phyloP scores from a whole-genome alignment of 2,888 invertebrate genomes.

The Athalia cordata region DNA sequence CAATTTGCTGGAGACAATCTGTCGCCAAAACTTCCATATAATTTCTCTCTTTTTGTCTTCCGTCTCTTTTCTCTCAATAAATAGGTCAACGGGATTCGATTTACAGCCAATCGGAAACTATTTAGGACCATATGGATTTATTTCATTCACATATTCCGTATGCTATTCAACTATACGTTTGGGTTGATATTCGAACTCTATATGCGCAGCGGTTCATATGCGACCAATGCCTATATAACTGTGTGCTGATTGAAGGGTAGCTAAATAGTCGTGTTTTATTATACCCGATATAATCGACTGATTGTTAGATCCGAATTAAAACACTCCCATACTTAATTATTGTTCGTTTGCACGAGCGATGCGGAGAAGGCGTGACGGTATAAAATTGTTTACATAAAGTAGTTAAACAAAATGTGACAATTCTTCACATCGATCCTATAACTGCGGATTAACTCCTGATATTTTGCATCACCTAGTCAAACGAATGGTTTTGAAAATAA shows the following conservation, averaged over 20 bases:
- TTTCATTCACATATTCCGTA: constrained; percentile 7
- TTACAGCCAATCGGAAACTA: constrained; percentile 5
- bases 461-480: no score
- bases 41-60: neutral
- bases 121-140: constrained; percentile 3
- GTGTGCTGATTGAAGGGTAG: neutral
- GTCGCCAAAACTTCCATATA: no score
- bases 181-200: neutral
- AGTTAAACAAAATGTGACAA: no score
- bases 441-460: no score
- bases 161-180: no score
- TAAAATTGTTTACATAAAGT: no score
- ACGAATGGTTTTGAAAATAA: no score
- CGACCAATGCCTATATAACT: neutral
- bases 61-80: neutral
- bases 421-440: no score
- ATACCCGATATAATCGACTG: constrained; percentile 25
- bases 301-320: constrained; percentile 13
- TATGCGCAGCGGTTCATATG: neutral
- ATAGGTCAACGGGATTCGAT: constrained; percentile 20
- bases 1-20: no score
- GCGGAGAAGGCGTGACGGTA: no score
- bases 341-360: neutral
- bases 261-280: neutral
- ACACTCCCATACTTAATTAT: constrained; percentile 19